phyloP scores from a whole-genome alignment of 2,113 vertebrate species.

The Motacilla tschutschensis region DNA sequence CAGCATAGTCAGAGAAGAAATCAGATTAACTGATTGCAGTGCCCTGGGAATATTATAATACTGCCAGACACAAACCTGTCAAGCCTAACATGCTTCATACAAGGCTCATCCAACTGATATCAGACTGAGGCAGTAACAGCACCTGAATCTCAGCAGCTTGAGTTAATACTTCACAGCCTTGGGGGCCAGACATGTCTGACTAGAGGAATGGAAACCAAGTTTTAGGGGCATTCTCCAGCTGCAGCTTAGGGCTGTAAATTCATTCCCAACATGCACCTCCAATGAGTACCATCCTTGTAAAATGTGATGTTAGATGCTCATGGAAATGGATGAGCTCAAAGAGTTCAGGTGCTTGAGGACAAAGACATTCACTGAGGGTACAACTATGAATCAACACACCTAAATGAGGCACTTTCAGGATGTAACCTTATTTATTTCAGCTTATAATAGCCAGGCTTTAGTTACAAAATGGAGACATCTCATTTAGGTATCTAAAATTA shows the following conservation, averaged over 20 bases:
- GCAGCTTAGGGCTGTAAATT: background rate
- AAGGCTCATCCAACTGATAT: background rate
- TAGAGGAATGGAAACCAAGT: background rate
- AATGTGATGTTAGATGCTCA: background rate
- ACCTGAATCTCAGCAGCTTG: background rate
- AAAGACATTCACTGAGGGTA: background rate
- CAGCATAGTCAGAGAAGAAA: background rate
- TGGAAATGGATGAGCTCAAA: background rate
- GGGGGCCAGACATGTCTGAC: background rate
- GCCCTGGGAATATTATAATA: background rate
- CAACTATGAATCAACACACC: background rate
- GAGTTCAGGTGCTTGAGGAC: background rate
- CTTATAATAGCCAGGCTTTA: constrained; percentile 1
- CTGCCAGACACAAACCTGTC: background rate
- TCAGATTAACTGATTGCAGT: background rate
- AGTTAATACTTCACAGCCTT: background rate
- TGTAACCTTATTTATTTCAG: constrained; percentile 13
- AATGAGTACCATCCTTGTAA: background rate
- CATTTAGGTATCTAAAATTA: constrained; percentile 47
- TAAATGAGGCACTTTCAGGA: constrained; percentile 18
- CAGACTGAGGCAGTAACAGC: background rate
- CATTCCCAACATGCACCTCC: background rate
- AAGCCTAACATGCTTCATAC: background rate
- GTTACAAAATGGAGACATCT: constrained; percentile 5
- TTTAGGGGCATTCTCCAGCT: background rate